A percentile compares a stretch with the other conserved stretches of the same genome.
Conservation (phyloP, 2,797 vertebrate genomes). For the Siniperca scherzeri region DNA sequence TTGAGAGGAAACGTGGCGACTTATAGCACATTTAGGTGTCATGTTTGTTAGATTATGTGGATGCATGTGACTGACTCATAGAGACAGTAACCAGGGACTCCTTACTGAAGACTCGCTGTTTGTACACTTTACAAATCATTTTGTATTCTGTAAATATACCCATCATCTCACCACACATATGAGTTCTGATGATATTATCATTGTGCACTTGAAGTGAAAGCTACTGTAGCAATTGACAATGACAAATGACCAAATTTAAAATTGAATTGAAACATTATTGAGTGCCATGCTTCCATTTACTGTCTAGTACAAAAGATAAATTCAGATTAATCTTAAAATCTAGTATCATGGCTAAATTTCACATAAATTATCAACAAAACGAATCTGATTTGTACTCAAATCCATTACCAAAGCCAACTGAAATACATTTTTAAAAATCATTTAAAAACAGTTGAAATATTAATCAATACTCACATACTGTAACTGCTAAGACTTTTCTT, state of each 20-base stretch:
- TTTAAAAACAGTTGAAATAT: not conserved
- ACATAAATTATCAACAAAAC: not conserved
- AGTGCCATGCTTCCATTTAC: not conserved
- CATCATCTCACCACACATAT: not conserved
- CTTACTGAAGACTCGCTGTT: no score
- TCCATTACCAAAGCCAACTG: not conserved
- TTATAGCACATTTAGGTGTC: not conserved
- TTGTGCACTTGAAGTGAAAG: not conserved
- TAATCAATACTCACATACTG: not conserved
- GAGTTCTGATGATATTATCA: conserved; percentile 1
- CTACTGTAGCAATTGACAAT: not conserved
- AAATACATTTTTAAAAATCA: not conserved
- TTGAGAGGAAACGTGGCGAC: not conserved
- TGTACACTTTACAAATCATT: not conserved
- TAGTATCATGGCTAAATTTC: not conserved
- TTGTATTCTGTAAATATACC: not conserved
- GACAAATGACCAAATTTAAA: not conserved
- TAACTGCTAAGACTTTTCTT: not conserved
- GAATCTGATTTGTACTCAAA: not conserved
- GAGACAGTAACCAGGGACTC: not conserved
- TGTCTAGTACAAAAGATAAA: not conserved
- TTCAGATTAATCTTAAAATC: not conserved
- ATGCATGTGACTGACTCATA: not conserved
- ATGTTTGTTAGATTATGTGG: conserved; percentile 9
- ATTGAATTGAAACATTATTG: not conserved